These are phyloP conservation scores for Thyatira batis DNA, from an alignment of 2,888 invertebrate genomes.

Conservation along the genomic window DNA sequence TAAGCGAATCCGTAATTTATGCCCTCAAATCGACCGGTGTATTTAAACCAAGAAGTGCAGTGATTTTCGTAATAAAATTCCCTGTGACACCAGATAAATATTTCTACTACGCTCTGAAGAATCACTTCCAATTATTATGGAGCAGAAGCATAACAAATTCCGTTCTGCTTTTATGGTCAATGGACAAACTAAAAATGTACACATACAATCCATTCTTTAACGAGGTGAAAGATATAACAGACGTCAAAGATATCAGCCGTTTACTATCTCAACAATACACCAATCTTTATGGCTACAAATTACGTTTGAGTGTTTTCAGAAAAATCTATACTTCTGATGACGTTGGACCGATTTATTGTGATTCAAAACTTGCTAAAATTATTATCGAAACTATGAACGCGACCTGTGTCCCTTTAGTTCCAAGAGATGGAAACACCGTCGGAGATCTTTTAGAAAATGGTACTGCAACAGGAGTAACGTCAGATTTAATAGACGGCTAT, in stretches of 20 bases:
- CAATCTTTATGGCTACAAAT: conserved; percentile 56
- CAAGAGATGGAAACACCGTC: conserved; percentile 68
- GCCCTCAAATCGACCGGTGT: conserved; percentile 64
- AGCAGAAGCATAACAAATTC: conserved; percentile 78
- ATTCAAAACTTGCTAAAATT: conserved; percentile 53
- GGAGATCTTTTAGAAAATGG: conserved; percentile 69
- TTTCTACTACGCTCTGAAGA: conserved; percentile 61
- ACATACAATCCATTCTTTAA: conserved; percentile 77
- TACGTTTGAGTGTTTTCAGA: conserved; percentile 65
- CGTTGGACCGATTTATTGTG: conserved; percentile 54
- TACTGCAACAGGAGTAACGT: conserved; percentile 72
- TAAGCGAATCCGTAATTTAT: conserved; percentile 57
- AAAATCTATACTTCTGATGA: conserved; percentile 56
- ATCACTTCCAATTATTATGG: conserved; percentile 77
- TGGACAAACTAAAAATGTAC: conserved; percentile 66
- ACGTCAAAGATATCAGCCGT: conserved; percentile 55
- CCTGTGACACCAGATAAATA: conserved; percentile 57
- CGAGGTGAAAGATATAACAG: conserved; percentile 62
- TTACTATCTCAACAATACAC: conserved; percentile 53
- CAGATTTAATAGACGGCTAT: conserved; percentile 73
- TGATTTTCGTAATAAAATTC: conserved; percentile 66
- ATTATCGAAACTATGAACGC: conserved; percentile 65
- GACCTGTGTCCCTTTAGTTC: conserved; percentile 56
- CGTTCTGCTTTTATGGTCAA: conserved; percentile 57
- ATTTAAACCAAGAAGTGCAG: conserved; percentile 68